phyloP scores from a whole-genome alignment of 2,888 invertebrate genomes.

The Habroteleia sp. region DNA sequence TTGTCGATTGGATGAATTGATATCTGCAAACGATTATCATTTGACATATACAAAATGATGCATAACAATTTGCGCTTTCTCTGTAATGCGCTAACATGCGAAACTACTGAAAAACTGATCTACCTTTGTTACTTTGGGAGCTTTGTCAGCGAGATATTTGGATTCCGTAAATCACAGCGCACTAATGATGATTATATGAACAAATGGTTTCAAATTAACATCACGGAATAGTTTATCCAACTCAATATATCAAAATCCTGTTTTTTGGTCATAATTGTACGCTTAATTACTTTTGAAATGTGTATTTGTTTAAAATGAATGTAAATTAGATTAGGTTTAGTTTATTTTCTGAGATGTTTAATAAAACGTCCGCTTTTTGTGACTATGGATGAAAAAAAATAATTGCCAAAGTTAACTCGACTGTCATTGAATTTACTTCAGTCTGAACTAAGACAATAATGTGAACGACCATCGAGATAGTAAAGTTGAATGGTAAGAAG shows the following conservation, averaged over 20 bases:
- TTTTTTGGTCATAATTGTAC: background rate
- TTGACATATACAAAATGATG: constrained; percentile 29
- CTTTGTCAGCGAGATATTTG: constrained; percentile 21
- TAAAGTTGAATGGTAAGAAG: constrained; percentile 55
- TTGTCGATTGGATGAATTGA: constrained; percentile 64
- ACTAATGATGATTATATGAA: constrained; percentile 13
- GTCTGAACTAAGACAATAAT: constrained; percentile 17
- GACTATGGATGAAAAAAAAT: constrained; percentile 26
- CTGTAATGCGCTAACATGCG: background rate
- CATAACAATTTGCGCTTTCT: constrained; percentile 18
- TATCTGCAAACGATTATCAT: constrained; percentile 43
- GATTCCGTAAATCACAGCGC: constrained; percentile 14
- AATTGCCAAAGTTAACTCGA: constrained; percentile 32
- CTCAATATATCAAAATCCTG: background rate
- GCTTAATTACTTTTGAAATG: background rate
- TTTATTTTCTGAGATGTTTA: constrained; percentile 2
- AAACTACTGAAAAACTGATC: constrained; percentile 24
- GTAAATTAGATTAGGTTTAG: no score
- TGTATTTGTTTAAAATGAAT: no score
- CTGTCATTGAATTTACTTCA: constrained; percentile 39
- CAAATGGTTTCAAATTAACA: constrained; percentile 30
- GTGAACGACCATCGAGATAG: constrained; percentile 27
- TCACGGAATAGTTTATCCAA: background rate
- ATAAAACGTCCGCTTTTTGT: no score
- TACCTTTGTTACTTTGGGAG: constrained; percentile 14